Base-by-base conservation (phyloP, 2,888 invertebrate species). In the Anthrax anthrax region DNA sequence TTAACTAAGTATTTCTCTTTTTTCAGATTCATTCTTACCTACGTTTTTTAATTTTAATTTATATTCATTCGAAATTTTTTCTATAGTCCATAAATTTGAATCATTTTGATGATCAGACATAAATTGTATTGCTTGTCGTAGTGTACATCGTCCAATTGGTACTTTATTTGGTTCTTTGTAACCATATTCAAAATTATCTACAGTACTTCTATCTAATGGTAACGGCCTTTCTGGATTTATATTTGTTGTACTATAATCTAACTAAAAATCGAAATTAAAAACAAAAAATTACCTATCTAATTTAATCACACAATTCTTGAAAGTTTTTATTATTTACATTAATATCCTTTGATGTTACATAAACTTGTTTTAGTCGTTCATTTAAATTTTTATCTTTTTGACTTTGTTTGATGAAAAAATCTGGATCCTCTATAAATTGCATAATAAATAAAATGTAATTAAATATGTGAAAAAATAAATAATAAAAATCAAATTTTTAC, bases 351-450 rank as follows among this genome's bases (percentile, higher is more conserved):
- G 84, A 82, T 46, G 74, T 77, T 61, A 88, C 83, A 74, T 76
- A 87, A 68, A 87, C 78, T 61, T 76, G 70, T 65, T 77, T 82
- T 49, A 87, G 69, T 59, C 78, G 70, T 34, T 71, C 64, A 57
- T 84, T 76, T 13, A 86, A 70, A n/a, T 56, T 60, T 9, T 59
- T 43, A 63, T 86, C 72, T 63, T 84, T 85, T 55, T 64, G 74
- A 48, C 73, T 67, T n/a, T 80, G 67, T 54, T 75, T 75, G 42
- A 77, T 72, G 46, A 78, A 68, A 45, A 78, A 71, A 45, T 76
- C 64, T 0, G 84, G 82, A 53, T 80, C 71, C 40, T 74, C 69
- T 69, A 27, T 3, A 53, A 52, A 17, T 19, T 6, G 6, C 13
- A 17, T 18, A 18, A 14, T 12, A 29, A 29, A 46, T 46, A 56